Percentiles rank a stretch among this genome's conserved stretches.
Conservation (phyloP, 2,888 invertebrate genomes). For the Caradrina clavipalpis region DNA sequence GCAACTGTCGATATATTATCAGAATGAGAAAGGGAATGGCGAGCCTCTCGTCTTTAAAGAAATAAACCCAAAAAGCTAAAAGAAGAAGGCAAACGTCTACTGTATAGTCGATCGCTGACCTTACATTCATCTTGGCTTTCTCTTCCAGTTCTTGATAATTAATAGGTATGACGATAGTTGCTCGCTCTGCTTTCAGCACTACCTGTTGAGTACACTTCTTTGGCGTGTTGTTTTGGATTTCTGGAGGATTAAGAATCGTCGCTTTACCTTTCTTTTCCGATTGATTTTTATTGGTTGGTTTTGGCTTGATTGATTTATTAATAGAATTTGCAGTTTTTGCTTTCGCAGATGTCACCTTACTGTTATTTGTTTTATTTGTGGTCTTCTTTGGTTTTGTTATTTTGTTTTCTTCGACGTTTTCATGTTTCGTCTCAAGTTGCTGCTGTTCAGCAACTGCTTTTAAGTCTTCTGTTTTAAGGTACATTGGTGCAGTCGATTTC, state of each 20-base stretch:
- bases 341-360: constrained; percentile 63
- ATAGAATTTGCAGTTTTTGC: constrained; percentile 66
- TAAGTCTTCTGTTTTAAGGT: constrained; percentile 92
- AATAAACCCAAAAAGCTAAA: constrained; percentile 95
- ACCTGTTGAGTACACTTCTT: constrained; percentile 78
- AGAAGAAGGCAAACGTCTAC: constrained; percentile 94
- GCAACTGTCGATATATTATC: constrained; percentile 94
- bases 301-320: constrained; percentile 65
- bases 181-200: constrained; percentile 84
- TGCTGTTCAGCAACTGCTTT: constrained; percentile 91
- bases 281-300: constrained; percentile 61
- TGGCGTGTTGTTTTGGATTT: constrained; percentile 65
- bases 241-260: constrained; percentile 49
- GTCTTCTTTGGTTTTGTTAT: constrained; percentile 68
- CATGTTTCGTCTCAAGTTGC: constrained; percentile 76
- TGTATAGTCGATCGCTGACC: constrained; percentile 93
- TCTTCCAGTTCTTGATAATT: constrained; percentile 91
- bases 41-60: constrained; percentile 95
- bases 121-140: constrained; percentile 93
- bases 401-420: constrained; percentile 64
- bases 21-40: constrained; percentile 95
- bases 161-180: constrained; percentile 87
- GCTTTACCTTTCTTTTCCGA: constrained; percentile 61
- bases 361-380: constrained; percentile 67
- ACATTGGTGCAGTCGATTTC: constrained; percentile 88